Evolutionary conservation across 2,888 invertebrate species (phyloP), one percentile per base, ranked within the genome.

Genomic region (Cosmorhoe ocellata): DNA sequence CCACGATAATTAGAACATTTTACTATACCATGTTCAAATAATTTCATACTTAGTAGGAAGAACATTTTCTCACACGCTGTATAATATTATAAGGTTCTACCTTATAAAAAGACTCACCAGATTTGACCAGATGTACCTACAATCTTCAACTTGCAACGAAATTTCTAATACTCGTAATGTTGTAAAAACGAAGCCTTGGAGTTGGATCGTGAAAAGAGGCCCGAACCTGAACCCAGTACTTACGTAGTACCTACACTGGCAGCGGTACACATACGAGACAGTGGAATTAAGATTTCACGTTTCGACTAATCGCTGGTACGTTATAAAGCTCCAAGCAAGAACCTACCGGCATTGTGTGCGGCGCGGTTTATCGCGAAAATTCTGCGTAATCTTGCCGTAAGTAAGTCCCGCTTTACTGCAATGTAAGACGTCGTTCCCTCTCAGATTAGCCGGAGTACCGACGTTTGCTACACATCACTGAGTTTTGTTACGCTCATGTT

Each of bases 391-490:
- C 76, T 71, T 65, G 59, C 33, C 42, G 33, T 32, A 42, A 33
- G 42, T 42, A 68, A 69, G 64, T 56, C 64, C 58, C 45, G 59
- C 63, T 68, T 65, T 67, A 53, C 61, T 56, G 64, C 66, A 67
- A 70, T 66, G 67, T 54, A 71, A 74, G 67, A 63, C 64, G 63
- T 59, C 64, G 66, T 70, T 68, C 66, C 64, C 67, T 61, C 51
- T 58, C 48, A 69, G 67, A 75, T 74, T 71, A 74, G 64, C 63
- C 47, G 42, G 44, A 56, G 42, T 37, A 38, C 51, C 47, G 34
- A 45, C 49, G 45, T 58, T 61, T 50, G 56, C 56, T 63, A 55
- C 56, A 56, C 52, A 55, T 56, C 58, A 59, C 55, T 58, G 56
- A 50, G 51, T 57, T 53, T 56, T 47, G 57, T 56, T 51, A 50